Conservation (phyloP, 2,797 vertebrate genomes). For the Scarus forsteni region DNA sequence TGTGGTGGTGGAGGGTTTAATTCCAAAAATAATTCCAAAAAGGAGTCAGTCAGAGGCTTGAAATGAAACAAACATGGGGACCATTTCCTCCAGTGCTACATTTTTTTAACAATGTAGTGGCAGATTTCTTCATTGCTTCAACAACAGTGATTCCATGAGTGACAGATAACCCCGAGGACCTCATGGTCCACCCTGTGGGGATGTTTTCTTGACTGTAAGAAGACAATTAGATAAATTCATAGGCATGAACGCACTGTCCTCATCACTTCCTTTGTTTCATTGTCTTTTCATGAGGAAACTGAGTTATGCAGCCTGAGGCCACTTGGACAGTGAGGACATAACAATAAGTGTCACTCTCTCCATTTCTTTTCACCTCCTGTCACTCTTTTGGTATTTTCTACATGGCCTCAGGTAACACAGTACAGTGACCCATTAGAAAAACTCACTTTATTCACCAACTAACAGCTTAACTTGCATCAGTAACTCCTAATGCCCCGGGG, state of each 20-base stretch:
- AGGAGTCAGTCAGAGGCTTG: not conserved
- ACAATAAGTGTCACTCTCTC: constrained; percentile 64
- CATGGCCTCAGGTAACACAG: constrained; percentile 67
- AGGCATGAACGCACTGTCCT: constrained; percentile 30
- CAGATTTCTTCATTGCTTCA: not conserved
- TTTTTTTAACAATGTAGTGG: not conserved
- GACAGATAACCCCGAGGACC: constrained; percentile 32
- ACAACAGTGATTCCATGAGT: constrained; percentile 9
- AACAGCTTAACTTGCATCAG: constrained; percentile 66
- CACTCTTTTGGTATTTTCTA: constrained; percentile 58
- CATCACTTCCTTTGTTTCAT: constrained; percentile 48
- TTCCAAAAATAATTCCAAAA: not conserved
- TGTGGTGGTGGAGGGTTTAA: too few relatives aligned
- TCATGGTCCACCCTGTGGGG: constrained; percentile 21
- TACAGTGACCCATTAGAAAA: constrained; percentile 72
- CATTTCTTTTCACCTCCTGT: constrained; percentile 35
- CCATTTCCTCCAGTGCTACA: constrained; percentile 4
- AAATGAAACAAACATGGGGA: constrained; percentile 20
- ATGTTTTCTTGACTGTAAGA: constrained; percentile 23
- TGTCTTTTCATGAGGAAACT: constrained; percentile 37
- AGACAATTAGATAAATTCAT: constrained; percentile 54
- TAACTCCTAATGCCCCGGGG: constrained; percentile 40
- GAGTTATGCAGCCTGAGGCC: constrained; percentile 49
- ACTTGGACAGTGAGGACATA: constrained; percentile 51
- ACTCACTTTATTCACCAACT: constrained; percentile 66